Percentiles rank a stretch among this genome's conserved stretches.
Evolutionary conservation across 2,113 vertebrate genomes (phyloP).

Genomic region (Etia nguti): DNA sequence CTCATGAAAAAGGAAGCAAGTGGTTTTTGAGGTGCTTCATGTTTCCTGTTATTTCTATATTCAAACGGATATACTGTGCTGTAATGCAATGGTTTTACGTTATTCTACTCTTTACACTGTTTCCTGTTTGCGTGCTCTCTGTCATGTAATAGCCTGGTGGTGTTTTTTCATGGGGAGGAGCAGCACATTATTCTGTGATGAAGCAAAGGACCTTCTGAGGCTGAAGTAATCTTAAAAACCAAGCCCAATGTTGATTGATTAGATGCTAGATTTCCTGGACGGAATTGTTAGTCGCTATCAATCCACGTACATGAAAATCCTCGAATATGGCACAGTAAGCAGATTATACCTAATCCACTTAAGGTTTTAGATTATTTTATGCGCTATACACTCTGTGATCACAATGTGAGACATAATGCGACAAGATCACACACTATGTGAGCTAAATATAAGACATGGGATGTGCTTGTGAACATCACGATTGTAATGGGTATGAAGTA

Average conservation of each 20-base stretch:
- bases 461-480: neutral
- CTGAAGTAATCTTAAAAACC: neutral
- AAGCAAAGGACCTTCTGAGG: neutral
- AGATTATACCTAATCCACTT: conserved; percentile 60
- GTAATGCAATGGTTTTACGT: conserved; percentile 24
- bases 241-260: neutral
- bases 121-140: neutral
- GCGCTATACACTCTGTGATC: conserved; percentile 41
- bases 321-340: conserved; percentile 45
- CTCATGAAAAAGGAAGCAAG: neutral
- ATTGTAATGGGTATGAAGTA: neutral
- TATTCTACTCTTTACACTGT: neutral
- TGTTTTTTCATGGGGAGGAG: neutral
- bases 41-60: neutral
- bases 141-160: neutral
- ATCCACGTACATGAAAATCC: conserved; percentile 34
- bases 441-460: neutral
- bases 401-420: conserved; percentile 31
- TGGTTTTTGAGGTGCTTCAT: neutral
- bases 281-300: conserved; percentile 34
- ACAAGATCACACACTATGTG: conserved; percentile 24
- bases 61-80: neutral
- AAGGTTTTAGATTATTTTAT: conserved; percentile 51
- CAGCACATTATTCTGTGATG: neutral
- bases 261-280: conserved; percentile 3